These are phyloP conservation scores for Tapera naevia DNA, from an alignment of 2,797 vertebrate genomes.

Conservation along the genomic window DNA sequence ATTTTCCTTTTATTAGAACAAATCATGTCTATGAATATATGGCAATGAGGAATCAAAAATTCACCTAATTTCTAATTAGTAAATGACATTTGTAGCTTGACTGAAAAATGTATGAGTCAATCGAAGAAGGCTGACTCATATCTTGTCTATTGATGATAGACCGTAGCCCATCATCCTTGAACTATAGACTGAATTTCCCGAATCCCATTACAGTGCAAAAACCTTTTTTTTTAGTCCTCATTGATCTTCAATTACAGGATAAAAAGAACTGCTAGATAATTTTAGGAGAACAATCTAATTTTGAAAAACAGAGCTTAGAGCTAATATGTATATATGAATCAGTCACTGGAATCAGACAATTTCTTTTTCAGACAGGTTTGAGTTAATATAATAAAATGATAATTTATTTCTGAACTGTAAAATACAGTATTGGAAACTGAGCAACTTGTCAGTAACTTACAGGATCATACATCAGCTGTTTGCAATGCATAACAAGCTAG, in stretches of 20 bases:
- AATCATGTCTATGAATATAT: background rate
- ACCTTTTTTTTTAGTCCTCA: background rate
- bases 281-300: background rate
- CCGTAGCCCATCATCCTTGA: background rate
- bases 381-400: background rate
- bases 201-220: background rate
- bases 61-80: background rate
- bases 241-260: background rate
- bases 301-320: background rate
- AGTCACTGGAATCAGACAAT: background rate
- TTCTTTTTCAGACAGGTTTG: background rate
- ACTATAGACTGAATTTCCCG: background rate
- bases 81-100: background rate
- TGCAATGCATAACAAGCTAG: background rate
- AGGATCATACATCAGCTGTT: background rate
- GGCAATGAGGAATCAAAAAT: background rate
- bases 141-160: background rate
- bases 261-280: conserved; percentile 8
- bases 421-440: conserved; percentile 11
- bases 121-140: background rate
- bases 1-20: background rate
- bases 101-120: background rate
- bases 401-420: conserved; percentile 16
- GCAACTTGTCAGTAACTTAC: background rate
- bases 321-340: background rate